These are phyloP conservation scores for Phainopepla nitens DNA, from an alignment of 2,113 vertebrate species.

Conservation along the genomic window DNA sequence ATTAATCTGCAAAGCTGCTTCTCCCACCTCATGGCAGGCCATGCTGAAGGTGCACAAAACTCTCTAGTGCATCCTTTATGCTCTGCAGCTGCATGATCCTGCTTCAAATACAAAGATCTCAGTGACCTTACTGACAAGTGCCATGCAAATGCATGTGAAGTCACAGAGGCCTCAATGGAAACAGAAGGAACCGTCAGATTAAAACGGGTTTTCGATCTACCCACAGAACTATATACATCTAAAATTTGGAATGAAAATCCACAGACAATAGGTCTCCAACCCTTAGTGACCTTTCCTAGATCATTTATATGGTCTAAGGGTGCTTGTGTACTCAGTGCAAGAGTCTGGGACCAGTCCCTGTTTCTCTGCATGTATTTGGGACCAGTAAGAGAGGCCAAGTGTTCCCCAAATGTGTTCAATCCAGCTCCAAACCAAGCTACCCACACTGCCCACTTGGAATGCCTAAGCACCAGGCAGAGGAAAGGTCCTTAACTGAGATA, in stretches of 20 bases:
- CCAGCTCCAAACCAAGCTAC: not conserved
- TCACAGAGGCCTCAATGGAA: not conserved
- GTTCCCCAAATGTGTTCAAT: accelerated
- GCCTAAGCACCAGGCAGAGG: not conserved
- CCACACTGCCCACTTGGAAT: not conserved
- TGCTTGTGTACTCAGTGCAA: not conserved
- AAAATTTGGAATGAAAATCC: not conserved
- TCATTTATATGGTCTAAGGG: not conserved
- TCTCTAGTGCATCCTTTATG: not conserved
- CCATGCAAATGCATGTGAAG: not conserved
- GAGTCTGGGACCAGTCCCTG: not conserved
- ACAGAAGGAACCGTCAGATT: not conserved
- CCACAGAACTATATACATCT: not conserved
- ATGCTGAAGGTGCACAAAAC: not conserved
- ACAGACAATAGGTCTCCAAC: not conserved
- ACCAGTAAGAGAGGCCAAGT: not conserved
- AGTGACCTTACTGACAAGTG: not conserved
- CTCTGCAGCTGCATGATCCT: not conserved
- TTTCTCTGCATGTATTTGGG: not conserved
- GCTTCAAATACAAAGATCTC: not conserved
- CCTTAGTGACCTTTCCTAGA: not conserved
- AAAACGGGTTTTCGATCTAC: not conserved
- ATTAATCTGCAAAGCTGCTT: not conserved
- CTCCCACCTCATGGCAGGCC: not conserved
- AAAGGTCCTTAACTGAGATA: not conserved